phyloP scores from a whole-genome alignment of 2,888 invertebrate species.

The Clitarchus hookeri region DNA sequence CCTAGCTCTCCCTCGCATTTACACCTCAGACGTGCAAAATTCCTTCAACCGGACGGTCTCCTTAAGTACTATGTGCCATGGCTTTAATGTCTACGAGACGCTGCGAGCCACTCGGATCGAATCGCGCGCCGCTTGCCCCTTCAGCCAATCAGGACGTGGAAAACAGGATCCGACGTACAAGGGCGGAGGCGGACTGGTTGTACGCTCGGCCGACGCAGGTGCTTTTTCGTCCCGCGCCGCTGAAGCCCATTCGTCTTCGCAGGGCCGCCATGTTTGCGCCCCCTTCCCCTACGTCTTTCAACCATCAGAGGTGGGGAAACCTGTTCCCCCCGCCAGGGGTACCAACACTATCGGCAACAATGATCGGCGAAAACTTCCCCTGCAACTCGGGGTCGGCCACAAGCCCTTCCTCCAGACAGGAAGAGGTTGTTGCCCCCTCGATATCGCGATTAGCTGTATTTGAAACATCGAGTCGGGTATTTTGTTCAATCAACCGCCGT shows the following conservation, averaged over 20 bases:
- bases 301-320: slow-evolving; percentile 34
- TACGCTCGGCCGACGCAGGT: background rate
- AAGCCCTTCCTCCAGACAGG: background rate
- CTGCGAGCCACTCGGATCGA: background rate
- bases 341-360: slow-evolving; percentile 34
- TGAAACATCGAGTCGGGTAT: background rate
- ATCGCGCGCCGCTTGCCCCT: background rate
- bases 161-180: background rate
- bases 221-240: background rate
- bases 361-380: slow-evolving; percentile 14
- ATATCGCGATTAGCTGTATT: background rate
- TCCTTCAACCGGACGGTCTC: no score
- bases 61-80: no score
- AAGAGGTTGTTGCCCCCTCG: background rate
- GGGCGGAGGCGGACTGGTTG: background rate
- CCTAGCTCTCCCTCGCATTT: no score
- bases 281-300: slow-evolving; percentile 28
- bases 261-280: slow-evolving; percentile 21
- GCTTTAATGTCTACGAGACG: background rate
- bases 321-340: slow-evolving; percentile 36
- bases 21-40: no score
- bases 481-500: background rate
- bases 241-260: slow-evolving; percentile 10
- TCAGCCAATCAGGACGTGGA: background rate
- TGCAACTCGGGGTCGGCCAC: background rate